Evolutionary conservation across 2,113 vertebrate genomes (phyloP).

Genomic region (Pelodiscus sinensis): DNA sequence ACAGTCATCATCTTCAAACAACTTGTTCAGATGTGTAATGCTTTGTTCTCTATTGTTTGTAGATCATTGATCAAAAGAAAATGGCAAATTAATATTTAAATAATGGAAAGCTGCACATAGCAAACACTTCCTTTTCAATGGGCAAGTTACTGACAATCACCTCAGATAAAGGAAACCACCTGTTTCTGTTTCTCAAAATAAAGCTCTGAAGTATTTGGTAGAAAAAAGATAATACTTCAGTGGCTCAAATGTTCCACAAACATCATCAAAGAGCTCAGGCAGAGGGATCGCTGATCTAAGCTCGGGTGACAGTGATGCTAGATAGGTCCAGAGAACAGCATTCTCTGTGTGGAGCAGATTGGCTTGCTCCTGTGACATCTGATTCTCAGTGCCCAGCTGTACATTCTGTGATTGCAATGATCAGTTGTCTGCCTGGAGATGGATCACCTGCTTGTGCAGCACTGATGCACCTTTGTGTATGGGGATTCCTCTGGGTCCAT

Average conservation of each 20-base stretch:
- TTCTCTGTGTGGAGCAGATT: no score
- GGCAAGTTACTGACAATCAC: neutral
- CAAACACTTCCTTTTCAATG: conserved; percentile 10
- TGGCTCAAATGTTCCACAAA: neutral
- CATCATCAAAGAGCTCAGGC: no score
- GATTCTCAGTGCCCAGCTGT: no score
- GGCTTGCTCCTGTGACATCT: no score
- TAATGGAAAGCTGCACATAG: neutral
- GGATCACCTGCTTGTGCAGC: no score
- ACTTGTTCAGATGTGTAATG: neutral
- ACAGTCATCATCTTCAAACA: neutral
- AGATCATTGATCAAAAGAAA: conserved; percentile 34
- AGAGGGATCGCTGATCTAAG: no score
- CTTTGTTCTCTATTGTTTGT: conserved; percentile 8
- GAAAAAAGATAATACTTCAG: conserved; percentile 11
- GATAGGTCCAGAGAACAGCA: no score
- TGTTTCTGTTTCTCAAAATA: conserved; percentile 3
- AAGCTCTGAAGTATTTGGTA: conserved; percentile 31
- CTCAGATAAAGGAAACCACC: conserved; percentile 14
- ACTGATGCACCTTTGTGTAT: no score
- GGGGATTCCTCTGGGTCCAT: no score
- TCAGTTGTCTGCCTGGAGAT: no score
- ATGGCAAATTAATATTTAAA: conserved; percentile 28
- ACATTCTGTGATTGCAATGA: no score
- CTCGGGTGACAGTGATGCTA: no score